Evolutionary conservation across 2,888 invertebrate genomes (phyloP), one percentile per base, ranked within the genome.

Genomic region (Venusia cambrica): DNA sequence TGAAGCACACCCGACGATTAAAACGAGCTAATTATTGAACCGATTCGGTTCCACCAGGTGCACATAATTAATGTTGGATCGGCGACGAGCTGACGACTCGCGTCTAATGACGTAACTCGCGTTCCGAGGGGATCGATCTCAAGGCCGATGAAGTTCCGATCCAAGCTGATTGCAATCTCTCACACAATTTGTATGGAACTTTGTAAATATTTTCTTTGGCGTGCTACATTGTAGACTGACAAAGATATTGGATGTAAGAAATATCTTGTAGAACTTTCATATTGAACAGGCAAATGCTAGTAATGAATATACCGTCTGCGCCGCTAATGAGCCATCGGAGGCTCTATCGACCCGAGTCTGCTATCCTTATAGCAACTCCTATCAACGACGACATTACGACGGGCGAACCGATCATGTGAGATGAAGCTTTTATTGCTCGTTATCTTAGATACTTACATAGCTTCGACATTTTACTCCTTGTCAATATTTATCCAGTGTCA

Each of bases 281-380:
- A n/a, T n/a, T n/a, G n/a, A 35, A 30, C 33, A 35, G 18, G 34
- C 26, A 19, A 48, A 51, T 49, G 45, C 38, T 42, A 21, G 32
- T 48, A 48, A 52, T 52, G 22, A 52, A 46, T 44, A 34, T 38
- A 38, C 31, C 38, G 43, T 41, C 45, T 38, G 33, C 38, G 39
- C 31, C 41, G 39, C 39, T 46, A 49, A 49, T 45, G 51, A 52
- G 49, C 36, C 41, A 40, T 45, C 33, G 34, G 32, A 20, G 22
- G 32, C 26, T 22, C 7, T 43, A 47, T 47, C 45, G 50, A 50
- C 28, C 40, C 30, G 31, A 15, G 33, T 15, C 30, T 33, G 28
- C 27, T 8, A 13, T 9, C 21, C 18, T 13, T 27, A 21, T 26
- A 26, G 10, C 32, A 13, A 26, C 28, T 8, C 22, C 9, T 18